These are phyloP conservation scores for Zygothrica quintamaculata DNA, from an alignment of 2,888 invertebrate genomes.

Conservation along the genomic window DNA sequence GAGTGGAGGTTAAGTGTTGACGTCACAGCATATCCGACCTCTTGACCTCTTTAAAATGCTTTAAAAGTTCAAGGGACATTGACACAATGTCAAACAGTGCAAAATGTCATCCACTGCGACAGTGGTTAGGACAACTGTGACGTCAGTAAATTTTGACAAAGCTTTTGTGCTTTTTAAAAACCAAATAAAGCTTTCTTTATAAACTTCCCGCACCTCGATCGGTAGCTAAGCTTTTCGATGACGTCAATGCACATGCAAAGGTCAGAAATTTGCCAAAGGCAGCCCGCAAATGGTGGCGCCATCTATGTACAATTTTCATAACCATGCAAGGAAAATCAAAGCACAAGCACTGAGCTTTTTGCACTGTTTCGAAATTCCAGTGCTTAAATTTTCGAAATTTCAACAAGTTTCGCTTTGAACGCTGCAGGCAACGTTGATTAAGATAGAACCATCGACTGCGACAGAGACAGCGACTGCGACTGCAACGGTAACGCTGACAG, in stretches of 20 bases:
- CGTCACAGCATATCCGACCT: constrained; percentile 42
- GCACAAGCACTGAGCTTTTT: constrained; percentile 11
- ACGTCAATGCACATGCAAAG: constrained; percentile 34
- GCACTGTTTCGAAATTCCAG: constrained; percentile 72
- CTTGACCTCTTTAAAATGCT: constrained; percentile 39
- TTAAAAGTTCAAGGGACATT: constrained; percentile 54
- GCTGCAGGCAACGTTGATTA: constrained; percentile 33
- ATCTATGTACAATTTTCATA: constrained; percentile 17
- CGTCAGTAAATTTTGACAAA: constrained; percentile 26
- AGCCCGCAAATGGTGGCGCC: constrained; percentile 43
- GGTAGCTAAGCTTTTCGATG: constrained; percentile 21
- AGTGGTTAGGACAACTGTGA: constrained; percentile 24
- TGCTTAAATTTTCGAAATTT: constrained; percentile 65
- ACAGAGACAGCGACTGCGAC: constrained; percentile 7
- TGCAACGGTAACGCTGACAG: constrained; percentile 10
- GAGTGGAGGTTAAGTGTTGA: constrained; percentile 24
- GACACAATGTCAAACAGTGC: constrained; percentile 28
- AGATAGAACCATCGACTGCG: constrained; percentile 6
- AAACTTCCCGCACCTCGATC: constrained; percentile 43
- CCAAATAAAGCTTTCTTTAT: background rate
- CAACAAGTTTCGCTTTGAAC: constrained; percentile 63
- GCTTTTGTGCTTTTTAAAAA: no score
- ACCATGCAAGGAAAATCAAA: constrained; percentile 2
- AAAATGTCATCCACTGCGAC: background rate
- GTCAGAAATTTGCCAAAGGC: constrained; percentile 33